A percentile compares a stretch with the other conserved stretches of the same genome.
phyloP scores from a whole-genome alignment of 2,797 vertebrate species.

The Taenioides sp. region DNA sequence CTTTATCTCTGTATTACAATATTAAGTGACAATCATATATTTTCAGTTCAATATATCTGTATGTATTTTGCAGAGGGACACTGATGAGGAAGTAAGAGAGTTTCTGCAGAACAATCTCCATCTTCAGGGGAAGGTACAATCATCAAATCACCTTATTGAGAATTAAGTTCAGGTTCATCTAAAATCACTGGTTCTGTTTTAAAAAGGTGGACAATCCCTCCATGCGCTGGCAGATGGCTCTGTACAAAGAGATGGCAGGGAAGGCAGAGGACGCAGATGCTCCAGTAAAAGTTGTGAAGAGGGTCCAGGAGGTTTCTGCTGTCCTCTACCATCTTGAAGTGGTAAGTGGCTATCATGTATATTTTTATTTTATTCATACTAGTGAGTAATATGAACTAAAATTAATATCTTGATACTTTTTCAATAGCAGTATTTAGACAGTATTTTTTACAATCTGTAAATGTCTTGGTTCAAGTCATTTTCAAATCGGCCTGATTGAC shows the following conservation, averaged over 20 bases:
- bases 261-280: slow-evolving; percentile 88
- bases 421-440: no score
- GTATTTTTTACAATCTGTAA: no score
- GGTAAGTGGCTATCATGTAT: slow-evolving; percentile 66
- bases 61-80: slow-evolving; percentile 85
- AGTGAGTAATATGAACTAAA: no score
- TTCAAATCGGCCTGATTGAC: no score
- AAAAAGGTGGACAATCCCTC: slow-evolving; percentile 88
- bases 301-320: slow-evolving; percentile 93
- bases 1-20: not conserved
- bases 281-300: slow-evolving; percentile 88
- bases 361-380: no score
- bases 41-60: slow-evolving; percentile 1
- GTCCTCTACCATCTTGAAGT: slow-evolving; percentile 93
- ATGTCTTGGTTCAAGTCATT: no score
- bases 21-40: not conserved
- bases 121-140: slow-evolving; percentile 89
- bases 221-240: slow-evolving; percentile 94
- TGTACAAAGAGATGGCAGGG: slow-evolving; percentile 89
- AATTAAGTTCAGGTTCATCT: not conserved
- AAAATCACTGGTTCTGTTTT: slow-evolving; percentile 6
- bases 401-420: no score
- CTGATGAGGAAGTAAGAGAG: slow-evolving; percentile 93
- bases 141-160: not conserved
- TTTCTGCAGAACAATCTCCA: slow-evolving; percentile 91